Evolutionary conservation across 2,113 vertebrate genomes (phyloP), one percentile per base, ranked within the genome.

Genomic region (Pseudopipra pipra): DNA sequence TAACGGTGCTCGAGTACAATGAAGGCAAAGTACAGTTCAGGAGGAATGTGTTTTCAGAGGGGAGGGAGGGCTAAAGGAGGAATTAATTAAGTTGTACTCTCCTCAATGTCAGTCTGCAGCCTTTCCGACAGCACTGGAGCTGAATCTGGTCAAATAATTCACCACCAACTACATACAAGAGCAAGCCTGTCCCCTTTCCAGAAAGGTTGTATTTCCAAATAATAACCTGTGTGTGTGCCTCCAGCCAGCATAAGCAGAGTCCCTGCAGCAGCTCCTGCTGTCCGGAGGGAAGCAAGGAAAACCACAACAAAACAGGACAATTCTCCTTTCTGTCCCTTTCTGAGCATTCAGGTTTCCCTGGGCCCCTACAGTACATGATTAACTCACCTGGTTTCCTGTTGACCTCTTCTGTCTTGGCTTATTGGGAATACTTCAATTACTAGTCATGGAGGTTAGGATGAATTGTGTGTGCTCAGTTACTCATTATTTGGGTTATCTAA

Each of bases 401-500:
- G 63, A 65, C 61, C 49, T 52, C 85, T 91, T 94, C 78, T 79
- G 59, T 63, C 20, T 91, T 72, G 33, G 35, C 39, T 87, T 78
- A 5, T 43, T 93, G 55, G 75, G 76, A 71, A 59, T 65, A 41
- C 46, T 30, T 76, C 31, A 56, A 15, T 95, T 92, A 61, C 72
- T 84, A 74, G 81, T 77, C 31, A 11, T 9, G 6, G 85, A 90
- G 78, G 41, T 31, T 81, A 90, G 94, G 80, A 47, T 63, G 46
- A 43, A 58, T 86, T 91, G 10, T 75, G 91, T 91, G 10, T 75
- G 91, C 74, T 85, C 16, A 85, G 66, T 94, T 93, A 54, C 89
- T 96, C 30, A 46, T 66, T 56, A 31, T 91, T 80, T 95, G 70
- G 7, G n/a, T 93, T 96, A 39, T 49, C 68, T 89, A 86, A 78